A percentile compares a stretch with the other conserved stretches of the same genome.
Evolutionary conservation across 37 sponge, comb jelly and placozoan genomes (phyloP).

Genomic region (Chondrilla cf. caribensis): DNA sequence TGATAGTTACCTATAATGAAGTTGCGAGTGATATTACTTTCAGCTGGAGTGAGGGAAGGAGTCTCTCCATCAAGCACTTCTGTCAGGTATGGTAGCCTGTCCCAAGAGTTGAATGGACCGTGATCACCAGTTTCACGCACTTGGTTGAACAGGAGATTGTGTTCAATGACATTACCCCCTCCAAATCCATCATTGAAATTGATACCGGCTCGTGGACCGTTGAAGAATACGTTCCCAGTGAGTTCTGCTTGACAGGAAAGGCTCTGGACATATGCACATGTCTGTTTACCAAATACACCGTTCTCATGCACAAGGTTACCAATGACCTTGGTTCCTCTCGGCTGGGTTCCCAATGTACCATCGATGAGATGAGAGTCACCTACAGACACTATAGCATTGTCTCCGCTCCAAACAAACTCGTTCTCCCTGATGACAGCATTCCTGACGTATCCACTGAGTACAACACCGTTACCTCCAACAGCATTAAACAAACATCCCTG

Average conservation of each 20-base stretch:
- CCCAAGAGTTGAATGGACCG: constrained; percentile 60
- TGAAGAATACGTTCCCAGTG: constrained; percentile 46
- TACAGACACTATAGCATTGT: constrained; percentile 62
- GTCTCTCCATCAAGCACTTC: not conserved
- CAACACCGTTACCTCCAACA: constrained; percentile 53
- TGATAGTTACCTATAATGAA: constrained; percentile 55
- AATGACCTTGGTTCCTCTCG: constrained; percentile 32
- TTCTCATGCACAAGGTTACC: constrained; percentile 57
- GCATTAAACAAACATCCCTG: constrained; percentile 43
- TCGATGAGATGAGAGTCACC: constrained; percentile 50
- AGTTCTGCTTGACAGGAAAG: constrained; percentile 34
- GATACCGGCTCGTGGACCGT: constrained; percentile 61
- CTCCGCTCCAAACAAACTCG: constrained; percentile 61
- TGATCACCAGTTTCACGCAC: constrained; percentile 61
- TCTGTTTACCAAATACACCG: constrained; percentile 63
- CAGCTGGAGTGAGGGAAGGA: constrained; percentile 37
- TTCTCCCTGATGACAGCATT: constrained; percentile 29
- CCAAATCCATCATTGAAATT: constrained; percentile 72
- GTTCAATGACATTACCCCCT: constrained; percentile 33
- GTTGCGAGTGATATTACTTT: constrained; percentile 28
- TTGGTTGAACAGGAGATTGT: constrained; percentile 56
- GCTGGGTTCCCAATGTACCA: constrained; percentile 48
- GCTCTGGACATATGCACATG: constrained; percentile 37
- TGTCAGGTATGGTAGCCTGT: constrained; percentile 50
- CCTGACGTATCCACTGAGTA: constrained; percentile 42